Percentiles rank a stretch among this genome's conserved stretches.
These are phyloP conservation scores for Anser brachyrhynchus DNA, from an alignment of 2,113 vertebrate genomes.

Conservation along the genomic window DNA sequence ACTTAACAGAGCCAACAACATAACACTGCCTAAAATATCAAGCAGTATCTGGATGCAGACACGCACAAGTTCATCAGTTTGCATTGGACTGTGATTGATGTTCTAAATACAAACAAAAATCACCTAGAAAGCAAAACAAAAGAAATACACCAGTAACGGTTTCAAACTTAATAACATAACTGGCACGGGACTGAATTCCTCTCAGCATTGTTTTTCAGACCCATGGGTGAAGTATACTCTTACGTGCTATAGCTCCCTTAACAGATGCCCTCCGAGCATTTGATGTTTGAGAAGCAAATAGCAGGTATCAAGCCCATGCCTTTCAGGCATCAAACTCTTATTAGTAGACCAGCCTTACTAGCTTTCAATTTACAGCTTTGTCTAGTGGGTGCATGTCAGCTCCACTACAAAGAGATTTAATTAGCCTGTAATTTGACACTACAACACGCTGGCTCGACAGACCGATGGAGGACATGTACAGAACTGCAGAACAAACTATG, in stretches of 20 bases:
- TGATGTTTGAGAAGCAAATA: background rate
- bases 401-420: background rate
- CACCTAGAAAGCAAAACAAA: background rate
- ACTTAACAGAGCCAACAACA: background rate
- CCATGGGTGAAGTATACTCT: background rate
- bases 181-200: accelerated
- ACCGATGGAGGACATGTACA: background rate
- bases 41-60: background rate
- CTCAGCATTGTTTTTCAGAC: background rate
- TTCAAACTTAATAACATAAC: background rate
- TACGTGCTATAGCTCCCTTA: background rate
- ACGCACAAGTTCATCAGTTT: background rate
- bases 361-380: background rate
- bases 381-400: background rate
- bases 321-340: background rate
- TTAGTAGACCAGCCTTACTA: background rate
- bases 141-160: background rate
- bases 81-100: background rate
- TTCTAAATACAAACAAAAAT: background rate
- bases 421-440: background rate
- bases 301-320: background rate
- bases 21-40: background rate
- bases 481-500: background rate
- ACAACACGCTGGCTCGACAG: background rate
- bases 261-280: background rate